Evolutionary conservation across 1,140 invertebrate genomes (phyloP).

Genomic region (Tetramorium parvispinum): DNA sequence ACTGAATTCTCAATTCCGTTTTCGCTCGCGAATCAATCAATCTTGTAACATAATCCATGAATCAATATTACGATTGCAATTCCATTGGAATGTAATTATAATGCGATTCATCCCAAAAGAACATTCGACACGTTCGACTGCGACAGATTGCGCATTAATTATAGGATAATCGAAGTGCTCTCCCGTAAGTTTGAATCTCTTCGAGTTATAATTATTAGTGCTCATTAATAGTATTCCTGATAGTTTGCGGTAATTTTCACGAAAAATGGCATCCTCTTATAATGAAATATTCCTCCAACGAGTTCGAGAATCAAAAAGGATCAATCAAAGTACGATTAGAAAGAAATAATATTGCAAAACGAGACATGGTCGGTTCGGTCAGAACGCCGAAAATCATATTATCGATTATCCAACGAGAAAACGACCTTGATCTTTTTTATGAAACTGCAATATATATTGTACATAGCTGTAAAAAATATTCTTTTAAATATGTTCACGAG

Average conservation of each 20-base stretch:
- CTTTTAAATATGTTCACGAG: slow-evolving; percentile 42
- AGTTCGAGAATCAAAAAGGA: slow-evolving; percentile 80
- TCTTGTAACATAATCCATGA: not conserved
- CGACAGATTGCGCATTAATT: slow-evolving; percentile 29
- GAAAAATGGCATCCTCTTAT: slow-evolving; percentile 11
- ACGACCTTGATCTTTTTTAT: not conserved
- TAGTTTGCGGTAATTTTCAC: not conserved
- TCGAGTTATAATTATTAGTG: not conserved
- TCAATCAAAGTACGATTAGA: slow-evolving; percentile 77
- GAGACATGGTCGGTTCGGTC: not conserved
- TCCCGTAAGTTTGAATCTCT: slow-evolving; percentile 7
- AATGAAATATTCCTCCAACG: not conserved
- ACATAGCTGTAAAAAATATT: slow-evolving; percentile 58
- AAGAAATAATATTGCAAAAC: not conserved
- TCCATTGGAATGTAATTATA: not conserved
- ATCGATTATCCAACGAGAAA: slow-evolving; percentile 9
- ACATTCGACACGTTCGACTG: not conserved
- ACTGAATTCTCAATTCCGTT: not conserved
- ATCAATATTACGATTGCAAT: slow-evolving; percentile 16
- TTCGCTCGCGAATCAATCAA: not conserved
- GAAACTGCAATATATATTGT: slow-evolving; percentile 50
- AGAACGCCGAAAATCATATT: not conserved
- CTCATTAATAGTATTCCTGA: slow-evolving; percentile 16
- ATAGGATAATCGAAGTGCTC: slow-evolving; percentile 24
- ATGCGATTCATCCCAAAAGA: not conserved